Percentiles rank a stretch among this genome's conserved stretches.
phyloP scores from a whole-genome alignment of 2,113 vertebrate species.

The Casuarius casuarius region DNA sequence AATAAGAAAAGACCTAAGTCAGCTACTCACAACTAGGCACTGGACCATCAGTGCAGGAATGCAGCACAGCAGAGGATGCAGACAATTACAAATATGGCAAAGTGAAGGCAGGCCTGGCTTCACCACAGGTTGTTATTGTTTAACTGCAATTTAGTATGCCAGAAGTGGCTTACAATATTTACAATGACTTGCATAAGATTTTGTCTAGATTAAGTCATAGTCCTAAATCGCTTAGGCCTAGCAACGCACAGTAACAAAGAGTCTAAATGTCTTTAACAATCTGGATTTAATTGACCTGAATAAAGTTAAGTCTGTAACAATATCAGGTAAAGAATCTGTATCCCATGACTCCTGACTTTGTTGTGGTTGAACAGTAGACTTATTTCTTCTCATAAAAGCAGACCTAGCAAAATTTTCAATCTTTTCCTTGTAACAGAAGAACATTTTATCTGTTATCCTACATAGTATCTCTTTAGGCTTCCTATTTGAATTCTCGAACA shows the following conservation, averaged over 20 bases:
- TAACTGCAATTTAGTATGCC: fast-evolving
- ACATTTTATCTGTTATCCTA: background rate
- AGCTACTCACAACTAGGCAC: background rate
- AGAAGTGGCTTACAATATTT: background rate
- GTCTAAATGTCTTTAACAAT: background rate
- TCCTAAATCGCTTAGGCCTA: background rate
- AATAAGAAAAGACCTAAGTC: background rate
- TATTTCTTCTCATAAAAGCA: background rate
- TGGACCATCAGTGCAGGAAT: background rate
- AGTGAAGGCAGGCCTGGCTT: background rate
- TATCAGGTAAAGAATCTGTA: background rate
- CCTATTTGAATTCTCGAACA: background rate
- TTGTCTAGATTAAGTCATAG: background rate
- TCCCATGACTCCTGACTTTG: background rate
- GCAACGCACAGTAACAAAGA: background rate
- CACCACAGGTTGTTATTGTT: background rate
- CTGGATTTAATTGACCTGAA: background rate
- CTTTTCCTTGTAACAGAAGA: background rate
- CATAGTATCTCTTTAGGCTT: background rate
- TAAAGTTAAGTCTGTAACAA: background rate
- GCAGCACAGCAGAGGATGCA: background rate
- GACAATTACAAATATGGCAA: background rate
- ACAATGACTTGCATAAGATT: background rate
- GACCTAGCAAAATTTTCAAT: background rate
- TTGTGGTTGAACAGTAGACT: fast-evolving